A percentile compares a stretch with the other conserved stretches of the same genome.
Conservation (phyloP, 2,797 vertebrate species). For the Chloroceryle inda region DNA sequence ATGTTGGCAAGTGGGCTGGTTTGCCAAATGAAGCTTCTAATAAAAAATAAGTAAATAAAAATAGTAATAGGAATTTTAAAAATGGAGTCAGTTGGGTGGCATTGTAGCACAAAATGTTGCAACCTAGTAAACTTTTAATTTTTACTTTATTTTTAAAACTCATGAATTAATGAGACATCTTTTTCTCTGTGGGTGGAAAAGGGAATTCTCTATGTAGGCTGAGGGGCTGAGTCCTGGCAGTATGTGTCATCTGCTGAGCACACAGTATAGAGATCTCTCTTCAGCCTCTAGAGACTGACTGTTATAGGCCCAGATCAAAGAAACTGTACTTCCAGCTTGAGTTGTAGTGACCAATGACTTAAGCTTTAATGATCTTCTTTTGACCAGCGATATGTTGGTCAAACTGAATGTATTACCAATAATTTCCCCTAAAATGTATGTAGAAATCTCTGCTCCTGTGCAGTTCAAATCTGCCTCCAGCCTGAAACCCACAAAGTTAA, state of each 20-base stretch:
- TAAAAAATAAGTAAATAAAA: not conserved
- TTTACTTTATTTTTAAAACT: constrained; percentile 37
- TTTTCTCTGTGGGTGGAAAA: not conserved
- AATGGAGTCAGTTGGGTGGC: not conserved
- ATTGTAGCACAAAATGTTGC: constrained; percentile 41
- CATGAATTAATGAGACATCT: not conserved
- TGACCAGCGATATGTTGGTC: not conserved
- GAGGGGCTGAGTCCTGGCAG: not conserved
- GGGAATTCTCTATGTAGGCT: not conserved
- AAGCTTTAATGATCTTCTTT: not conserved
- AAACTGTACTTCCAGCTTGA: not conserved
- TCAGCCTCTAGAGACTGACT: not conserved
- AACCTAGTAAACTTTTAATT: constrained; percentile 16
- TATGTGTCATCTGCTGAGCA: not conserved
- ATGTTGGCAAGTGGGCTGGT: not conserved
- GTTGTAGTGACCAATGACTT: not conserved
- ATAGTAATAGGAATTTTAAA: no score
- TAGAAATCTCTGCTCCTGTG: not conserved
- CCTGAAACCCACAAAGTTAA: not conserved
- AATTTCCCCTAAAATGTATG: not conserved
- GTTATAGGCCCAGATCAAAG: not conserved
- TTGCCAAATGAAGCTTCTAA: not conserved
- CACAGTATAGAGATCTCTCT: not conserved
- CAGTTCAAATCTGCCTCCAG: not conserved
- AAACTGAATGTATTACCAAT: not conserved